A percentile compares a stretch with the other conserved stretches of the same genome.
Conservation (phyloP, 2,888 invertebrate genomes). For the Euzophera pinguis region DNA sequence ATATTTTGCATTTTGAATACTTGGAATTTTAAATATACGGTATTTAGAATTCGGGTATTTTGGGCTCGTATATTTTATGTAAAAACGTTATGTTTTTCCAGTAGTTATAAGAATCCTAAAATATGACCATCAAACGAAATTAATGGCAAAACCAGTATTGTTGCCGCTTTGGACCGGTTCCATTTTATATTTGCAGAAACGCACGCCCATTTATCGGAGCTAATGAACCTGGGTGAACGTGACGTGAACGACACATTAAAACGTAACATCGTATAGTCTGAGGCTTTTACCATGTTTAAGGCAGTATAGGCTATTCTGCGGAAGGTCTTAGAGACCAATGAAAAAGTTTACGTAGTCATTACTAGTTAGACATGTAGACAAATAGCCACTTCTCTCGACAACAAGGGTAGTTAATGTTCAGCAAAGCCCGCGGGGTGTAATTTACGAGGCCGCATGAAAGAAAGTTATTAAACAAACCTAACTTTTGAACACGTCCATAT, state of each 20-base stretch:
- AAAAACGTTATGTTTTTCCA: neutral
- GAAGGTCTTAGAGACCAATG: no score
- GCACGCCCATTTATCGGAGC: conserved; percentile 29
- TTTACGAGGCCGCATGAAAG: conserved; percentile 55
- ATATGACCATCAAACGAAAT: conserved; percentile 4
- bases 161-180: conserved; percentile 7
- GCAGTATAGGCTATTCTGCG: neutral
- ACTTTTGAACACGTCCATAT: conserved; percentile 39
- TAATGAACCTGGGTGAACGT: conserved; percentile 35
- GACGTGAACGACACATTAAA: conserved; percentile 28
- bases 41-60: no score
- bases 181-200: conserved; percentile 20
- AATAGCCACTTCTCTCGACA: no score
- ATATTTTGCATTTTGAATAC: no score
- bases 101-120: neutral
- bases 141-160: conserved; percentile 4
- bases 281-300: conserved; percentile 30
- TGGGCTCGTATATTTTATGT: no score
- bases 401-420: conserved; percentile 44
- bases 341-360: no score
- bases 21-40: no score
- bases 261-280: conserved; percentile 41
- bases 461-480: conserved; percentile 49
- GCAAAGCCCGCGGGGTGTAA: conserved; percentile 45
- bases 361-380: no score